Percentiles rank a stretch among this genome's conserved stretches.
Evolutionary conservation across 2,113 vertebrate genomes (phyloP).

Genomic region (Mus musculus): GRCm39 chr16:76999501-77000000

Average conservation of each 20-base stretch:
- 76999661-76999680: neutral
- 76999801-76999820: neutral
- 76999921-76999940: neutral
- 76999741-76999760: conserved; percentile 32
- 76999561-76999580: conserved; percentile 13
- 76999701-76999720: conserved; percentile 57
- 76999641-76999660: conserved; percentile 37
- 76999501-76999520: neutral
- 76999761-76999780: conserved; percentile 61
- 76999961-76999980: neutral
- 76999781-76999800: conserved; percentile 54
- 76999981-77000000: neutral
- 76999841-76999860: neutral
- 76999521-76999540: neutral
- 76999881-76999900: conserved; percentile 47
- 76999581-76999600: neutral
- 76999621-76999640: conserved; percentile 2
- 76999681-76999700: conserved; percentile 14
- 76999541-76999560: neutral
- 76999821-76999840: conserved; percentile 38
- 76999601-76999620: conserved; percentile 36
- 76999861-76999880: conserved; percentile 21
- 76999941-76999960: neutral
- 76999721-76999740: conserved; percentile 24
- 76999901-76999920: neutral